Percentiles rank a stretch among this genome's conserved stretches.
phyloP scores from a whole-genome alignment of 2,888 invertebrate species.

The Poecilus cupreus region DNA sequence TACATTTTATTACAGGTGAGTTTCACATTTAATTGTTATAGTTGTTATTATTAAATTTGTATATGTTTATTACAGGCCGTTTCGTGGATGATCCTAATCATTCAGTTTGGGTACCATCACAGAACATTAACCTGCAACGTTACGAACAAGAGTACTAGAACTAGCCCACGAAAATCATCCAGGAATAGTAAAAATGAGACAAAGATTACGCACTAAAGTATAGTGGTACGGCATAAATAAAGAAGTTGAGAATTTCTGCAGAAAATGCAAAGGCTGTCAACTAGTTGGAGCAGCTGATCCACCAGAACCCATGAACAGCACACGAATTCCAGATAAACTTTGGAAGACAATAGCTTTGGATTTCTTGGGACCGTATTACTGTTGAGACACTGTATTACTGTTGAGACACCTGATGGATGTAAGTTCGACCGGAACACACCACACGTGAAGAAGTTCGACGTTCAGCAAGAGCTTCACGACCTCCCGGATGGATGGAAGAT shows the following conservation, averaged over 20 bases:
- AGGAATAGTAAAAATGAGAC: conserved; percentile 52
- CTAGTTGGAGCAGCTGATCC: conserved; percentile 59
- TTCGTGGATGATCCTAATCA: too few relatives aligned
- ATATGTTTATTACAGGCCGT: too few relatives aligned
- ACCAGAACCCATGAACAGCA: conserved; percentile 61
- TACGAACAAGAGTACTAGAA: conserved; percentile 26
- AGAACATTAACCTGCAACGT: too few relatives aligned
- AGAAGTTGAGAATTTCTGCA: conserved; percentile 61
- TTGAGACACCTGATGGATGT: too few relatives aligned
- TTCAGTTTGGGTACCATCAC: too few relatives aligned
- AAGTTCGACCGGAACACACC: too few relatives aligned
- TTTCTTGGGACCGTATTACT: conserved; percentile 62
- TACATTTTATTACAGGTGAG: too few relatives aligned
- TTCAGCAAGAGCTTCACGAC: neutral
- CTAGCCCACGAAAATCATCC: conserved; percentile 60
- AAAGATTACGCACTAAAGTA: conserved; percentile 59
- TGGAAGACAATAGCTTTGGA: conserved; percentile 61
- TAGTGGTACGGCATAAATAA: conserved; percentile 61
- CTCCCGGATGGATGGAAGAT: neutral
- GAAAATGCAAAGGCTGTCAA: conserved; percentile 61
- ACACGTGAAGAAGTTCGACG: too few relatives aligned
- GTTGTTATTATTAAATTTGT: too few relatives aligned
- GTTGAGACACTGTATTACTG: too few relatives aligned
- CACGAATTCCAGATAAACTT: conserved; percentile 57
- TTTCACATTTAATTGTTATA: too few relatives aligned